Evolutionary conservation across 1,140 invertebrate genomes (phyloP).

Genomic region (Heliconius eleuchia): DNA sequence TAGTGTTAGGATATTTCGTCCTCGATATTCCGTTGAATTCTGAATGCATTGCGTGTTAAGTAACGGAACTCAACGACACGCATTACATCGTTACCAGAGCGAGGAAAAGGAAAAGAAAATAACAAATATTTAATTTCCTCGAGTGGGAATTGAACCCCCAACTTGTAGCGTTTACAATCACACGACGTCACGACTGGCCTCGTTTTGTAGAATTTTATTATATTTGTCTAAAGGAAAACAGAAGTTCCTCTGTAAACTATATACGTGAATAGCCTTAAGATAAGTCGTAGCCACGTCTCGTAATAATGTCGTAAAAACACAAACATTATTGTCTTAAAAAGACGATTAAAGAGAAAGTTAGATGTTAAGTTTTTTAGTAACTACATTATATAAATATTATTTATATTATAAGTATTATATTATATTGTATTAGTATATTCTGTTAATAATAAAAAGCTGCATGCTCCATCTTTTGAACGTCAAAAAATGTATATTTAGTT

Average conservation of each 20-base stretch:
- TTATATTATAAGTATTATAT: no score
- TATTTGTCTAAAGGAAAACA: neutral
- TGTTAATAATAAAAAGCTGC: no score
- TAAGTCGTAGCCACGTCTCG: neutral
- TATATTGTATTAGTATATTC: no score
- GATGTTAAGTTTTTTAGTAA: neutral
- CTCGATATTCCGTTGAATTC: neutral
- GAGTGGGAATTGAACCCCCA: no score
- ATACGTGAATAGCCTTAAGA: conserved; percentile 1
- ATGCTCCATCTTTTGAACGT: no score
- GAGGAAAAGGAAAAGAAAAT: no score
- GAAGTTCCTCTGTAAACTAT: neutral
- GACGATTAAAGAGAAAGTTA: neutral
- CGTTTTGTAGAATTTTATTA: neutral
- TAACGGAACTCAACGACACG: neutral
- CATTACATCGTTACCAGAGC: neutral
- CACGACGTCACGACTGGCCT: no score
- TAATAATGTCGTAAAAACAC: conserved; percentile 9
- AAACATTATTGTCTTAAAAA: conserved; percentile 1
- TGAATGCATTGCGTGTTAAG: neutral
- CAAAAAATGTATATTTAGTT: no score
- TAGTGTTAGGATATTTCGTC: no score
- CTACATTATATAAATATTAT: neutral
- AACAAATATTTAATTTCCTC: no score
- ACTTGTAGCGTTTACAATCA: no score